Conservation (phyloP, 2,888 invertebrate genomes). For the Chrysomela aeneicollis region DNA sequence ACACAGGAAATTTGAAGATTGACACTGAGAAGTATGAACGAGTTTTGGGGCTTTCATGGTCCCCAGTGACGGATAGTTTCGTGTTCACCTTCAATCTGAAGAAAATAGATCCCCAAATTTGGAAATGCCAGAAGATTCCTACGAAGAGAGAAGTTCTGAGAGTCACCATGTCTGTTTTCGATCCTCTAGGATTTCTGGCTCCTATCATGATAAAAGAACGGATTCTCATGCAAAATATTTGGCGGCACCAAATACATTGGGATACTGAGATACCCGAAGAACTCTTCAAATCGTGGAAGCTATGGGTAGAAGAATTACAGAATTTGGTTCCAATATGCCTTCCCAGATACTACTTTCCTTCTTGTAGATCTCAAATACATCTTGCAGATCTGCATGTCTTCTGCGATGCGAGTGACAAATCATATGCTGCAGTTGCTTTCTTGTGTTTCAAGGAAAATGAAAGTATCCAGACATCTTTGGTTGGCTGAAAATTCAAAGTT, state of each 20-base stretch:
- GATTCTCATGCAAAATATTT: neutral
- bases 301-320: neutral
- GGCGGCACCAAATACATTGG: neutral
- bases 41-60: too few relatives aligned
- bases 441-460: too few relatives aligned
- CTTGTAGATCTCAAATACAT: neutral
- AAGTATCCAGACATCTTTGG: too few relatives aligned
- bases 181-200: neutral
- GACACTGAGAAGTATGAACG: too few relatives aligned
- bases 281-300: neutral
- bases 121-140: neutral
- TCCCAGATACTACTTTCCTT: neutral
- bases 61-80: neutral
- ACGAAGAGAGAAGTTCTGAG: neutral
- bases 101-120: neutral
- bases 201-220: neutral
- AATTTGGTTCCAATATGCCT: neutral
- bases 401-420: constrained; percentile 4
- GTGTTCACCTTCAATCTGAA: neutral
- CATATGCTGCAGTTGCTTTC: neutral
- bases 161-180: neutral
- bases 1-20: too few relatives aligned
- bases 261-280: neutral
- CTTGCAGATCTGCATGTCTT: neutral
- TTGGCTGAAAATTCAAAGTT: too few relatives aligned